Evolutionary conservation across 2,797 vertebrate genomes (phyloP).

Genomic region (Danio aesculapii): DNA sequence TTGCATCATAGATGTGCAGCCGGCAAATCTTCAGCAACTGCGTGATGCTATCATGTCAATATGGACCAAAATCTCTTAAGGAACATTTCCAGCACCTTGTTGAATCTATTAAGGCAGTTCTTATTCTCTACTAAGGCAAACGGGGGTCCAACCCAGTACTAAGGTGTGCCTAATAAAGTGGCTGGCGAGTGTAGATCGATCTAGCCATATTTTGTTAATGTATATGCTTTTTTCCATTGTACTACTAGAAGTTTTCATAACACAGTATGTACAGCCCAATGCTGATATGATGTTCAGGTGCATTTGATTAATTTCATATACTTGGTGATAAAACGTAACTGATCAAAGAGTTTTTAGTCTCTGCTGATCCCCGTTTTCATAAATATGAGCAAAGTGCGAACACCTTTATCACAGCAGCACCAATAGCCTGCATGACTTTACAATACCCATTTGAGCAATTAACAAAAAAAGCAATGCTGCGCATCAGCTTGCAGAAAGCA

Average conservation of each 20-base stretch:
- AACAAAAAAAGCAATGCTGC: background rate
- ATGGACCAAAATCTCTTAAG: too few species aligned
- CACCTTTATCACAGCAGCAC: background rate
- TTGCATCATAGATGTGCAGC: too few species aligned
- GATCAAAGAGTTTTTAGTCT: background rate
- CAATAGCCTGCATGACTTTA: constrained; percentile 29
- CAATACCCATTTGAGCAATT: constrained; percentile 27
- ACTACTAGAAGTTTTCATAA: background rate
- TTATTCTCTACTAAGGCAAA: too few species aligned
- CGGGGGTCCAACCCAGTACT: too few species aligned
- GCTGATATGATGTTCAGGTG: too few species aligned
- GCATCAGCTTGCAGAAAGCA: background rate
- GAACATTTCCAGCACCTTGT: too few species aligned
- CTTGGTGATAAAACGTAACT: background rate
- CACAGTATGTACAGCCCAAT: background rate
- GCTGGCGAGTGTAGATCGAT: background rate
- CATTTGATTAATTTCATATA: background rate
- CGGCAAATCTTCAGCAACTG: too few species aligned
- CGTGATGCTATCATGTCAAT: too few species aligned
- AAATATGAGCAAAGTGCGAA: constrained; percentile 1
- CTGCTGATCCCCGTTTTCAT: background rate
- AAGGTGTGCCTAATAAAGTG: too few species aligned
- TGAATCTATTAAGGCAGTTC: too few species aligned
- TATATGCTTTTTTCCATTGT: background rate
- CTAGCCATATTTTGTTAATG: background rate